These are phyloP conservation scores for Drosophila algonquin DNA, from an alignment of 2,888 invertebrate species.

Conservation along the genomic window DNA sequence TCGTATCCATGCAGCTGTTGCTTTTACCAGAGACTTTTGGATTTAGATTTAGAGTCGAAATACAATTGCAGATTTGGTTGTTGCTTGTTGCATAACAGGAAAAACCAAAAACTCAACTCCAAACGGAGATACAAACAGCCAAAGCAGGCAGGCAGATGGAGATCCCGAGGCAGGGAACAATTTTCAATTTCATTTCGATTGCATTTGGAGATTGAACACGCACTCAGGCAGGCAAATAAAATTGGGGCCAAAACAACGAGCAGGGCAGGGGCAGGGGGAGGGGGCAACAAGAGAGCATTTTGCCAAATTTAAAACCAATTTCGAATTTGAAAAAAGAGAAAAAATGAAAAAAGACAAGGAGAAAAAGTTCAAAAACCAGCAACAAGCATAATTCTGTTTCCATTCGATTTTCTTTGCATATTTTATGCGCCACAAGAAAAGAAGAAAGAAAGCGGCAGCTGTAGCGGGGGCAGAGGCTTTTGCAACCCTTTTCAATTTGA, in stretches of 20 bases:
- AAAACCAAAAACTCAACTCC: constrained; percentile 34
- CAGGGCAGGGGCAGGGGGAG: constrained; percentile 1
- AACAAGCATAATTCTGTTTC: constrained; percentile 54
- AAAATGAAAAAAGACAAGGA: neutral
- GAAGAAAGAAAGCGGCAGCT: neutral
- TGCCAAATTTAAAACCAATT: constrained; percentile 57
- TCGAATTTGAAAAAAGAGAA: constrained; percentile 22
- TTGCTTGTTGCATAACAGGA: constrained; percentile 48
- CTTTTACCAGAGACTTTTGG: constrained; percentile 11
- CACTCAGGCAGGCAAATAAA: constrained; percentile 39
- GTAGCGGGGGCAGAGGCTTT: neutral
- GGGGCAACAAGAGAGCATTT: constrained; percentile 1
- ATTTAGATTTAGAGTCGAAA: constrained; percentile 31
- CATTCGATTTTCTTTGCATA: constrained; percentile 46
- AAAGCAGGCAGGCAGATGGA: no score
- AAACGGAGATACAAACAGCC: no score
- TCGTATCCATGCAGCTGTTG: constrained; percentile 5
- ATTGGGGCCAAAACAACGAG: constrained; percentile 4
- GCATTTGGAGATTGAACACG: constrained; percentile 51
- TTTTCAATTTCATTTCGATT: constrained; percentile 60
- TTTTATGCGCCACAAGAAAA: constrained; percentile 40
- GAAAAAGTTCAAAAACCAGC: constrained; percentile 16
- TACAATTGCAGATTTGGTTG: constrained; percentile 31
- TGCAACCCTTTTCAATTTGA: constrained; percentile 66
- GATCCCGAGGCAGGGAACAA: constrained; percentile 29